phyloP scores from a whole-genome alignment of 2,797 vertebrate genomes.

The Rousettus madagascariensis region DNA sequence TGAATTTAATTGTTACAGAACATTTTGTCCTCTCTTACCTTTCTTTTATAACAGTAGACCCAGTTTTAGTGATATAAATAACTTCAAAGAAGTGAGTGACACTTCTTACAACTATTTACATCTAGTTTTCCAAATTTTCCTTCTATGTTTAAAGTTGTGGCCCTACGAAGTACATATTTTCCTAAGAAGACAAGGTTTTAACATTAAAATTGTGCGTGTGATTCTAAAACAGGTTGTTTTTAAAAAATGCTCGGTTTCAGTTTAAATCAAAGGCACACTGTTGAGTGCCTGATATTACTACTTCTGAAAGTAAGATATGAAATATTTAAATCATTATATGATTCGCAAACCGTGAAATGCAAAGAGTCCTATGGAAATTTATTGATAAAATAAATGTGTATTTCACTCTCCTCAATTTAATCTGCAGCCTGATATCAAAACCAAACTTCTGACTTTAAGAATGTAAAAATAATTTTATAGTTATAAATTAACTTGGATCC shows the following conservation, averaged over 20 bases:
- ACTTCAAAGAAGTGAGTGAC: not conserved
- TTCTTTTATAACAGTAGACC: not conserved
- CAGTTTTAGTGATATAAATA: not conserved
- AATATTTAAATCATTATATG: slow-evolving; percentile 13
- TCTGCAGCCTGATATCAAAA: not conserved
- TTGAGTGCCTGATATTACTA: not conserved
- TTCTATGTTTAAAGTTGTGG: not conserved
- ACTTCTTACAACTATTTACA: not conserved
- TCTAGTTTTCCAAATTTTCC: not conserved
- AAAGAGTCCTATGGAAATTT: not conserved
- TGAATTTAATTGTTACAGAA: not conserved
- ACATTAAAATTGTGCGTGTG: not conserved
- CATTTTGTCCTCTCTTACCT: not conserved
- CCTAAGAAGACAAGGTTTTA: slow-evolving; percentile 3
- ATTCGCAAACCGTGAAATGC: not conserved
- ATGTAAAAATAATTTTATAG: not conserved
- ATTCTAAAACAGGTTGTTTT: slow-evolving; percentile 7
- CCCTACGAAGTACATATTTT: not conserved
- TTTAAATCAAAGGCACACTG: slow-evolving; percentile 27
- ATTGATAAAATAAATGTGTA: slow-evolving; percentile 3
- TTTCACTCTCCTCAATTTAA: slow-evolving; percentile 10
- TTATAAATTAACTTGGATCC: not conserved
- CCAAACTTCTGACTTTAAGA: not conserved
- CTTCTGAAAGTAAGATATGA: not conserved
- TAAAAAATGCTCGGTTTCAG: not conserved